Conservation (phyloP, 1,140 invertebrate genomes). For the Sycophaga agraensis region DNA sequence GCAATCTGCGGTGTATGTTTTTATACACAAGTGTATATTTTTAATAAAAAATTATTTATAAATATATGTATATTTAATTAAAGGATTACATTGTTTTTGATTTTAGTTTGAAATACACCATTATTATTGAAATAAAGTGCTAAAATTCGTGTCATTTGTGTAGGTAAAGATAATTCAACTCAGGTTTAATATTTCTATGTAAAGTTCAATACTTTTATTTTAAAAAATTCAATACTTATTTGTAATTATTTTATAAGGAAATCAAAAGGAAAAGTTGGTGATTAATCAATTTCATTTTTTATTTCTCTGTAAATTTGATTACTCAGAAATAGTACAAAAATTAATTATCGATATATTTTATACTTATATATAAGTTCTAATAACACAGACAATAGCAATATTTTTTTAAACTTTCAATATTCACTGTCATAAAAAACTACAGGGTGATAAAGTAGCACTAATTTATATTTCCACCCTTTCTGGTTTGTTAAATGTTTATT, state of each 20-base stretch:
- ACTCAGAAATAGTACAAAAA: slow-evolving; percentile 19
- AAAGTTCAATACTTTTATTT: too few species aligned
- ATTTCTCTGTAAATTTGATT: slow-evolving; percentile 10
- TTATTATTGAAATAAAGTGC: too few species aligned
- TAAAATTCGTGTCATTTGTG: too few species aligned
- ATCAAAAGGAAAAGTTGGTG: neutral
- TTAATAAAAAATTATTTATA: too few species aligned
- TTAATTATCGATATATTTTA: neutral
- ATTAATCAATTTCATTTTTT: neutral
- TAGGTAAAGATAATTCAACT: too few species aligned
- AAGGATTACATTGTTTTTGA: too few species aligned
- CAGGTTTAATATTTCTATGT: too few species aligned
- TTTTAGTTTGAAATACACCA: too few species aligned
- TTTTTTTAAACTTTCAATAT: neutral
- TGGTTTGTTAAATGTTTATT: neutral
- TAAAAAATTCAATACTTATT: too few species aligned
- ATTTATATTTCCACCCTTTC: neutral
- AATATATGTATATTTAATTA: too few species aligned
- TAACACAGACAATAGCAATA: slow-evolving; percentile 18
- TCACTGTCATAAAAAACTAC: neutral
- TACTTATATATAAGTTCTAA: slow-evolving; percentile 18
- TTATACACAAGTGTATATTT: too few species aligned
- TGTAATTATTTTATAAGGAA: neutral
- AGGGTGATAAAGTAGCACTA: neutral
- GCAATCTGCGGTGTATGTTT: too few species aligned